Base-by-base conservation (phyloP, 2,888 invertebrate species). In the Oegoconia quadripuncta region DNA sequence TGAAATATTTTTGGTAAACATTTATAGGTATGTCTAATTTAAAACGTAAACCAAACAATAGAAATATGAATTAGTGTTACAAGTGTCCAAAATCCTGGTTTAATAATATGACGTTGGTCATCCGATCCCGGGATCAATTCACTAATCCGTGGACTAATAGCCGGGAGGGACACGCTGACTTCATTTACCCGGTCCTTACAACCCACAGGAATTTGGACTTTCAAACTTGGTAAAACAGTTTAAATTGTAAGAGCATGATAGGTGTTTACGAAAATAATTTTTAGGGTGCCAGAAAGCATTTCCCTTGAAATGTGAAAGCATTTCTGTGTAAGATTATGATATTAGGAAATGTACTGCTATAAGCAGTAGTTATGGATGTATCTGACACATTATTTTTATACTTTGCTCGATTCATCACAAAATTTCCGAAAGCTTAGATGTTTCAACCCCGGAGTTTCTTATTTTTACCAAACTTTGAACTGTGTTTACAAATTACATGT, bases 301-400 rank as follows among this genome's bases (percentile, higher is more conserved):
- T 53, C 48, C 59, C 67, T 64, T 57, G 68, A 67, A 74, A 80
- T 76, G 78, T 86, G 69, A 87, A 80, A 87, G 86, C 86, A 84
- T 87, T 87, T 82, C 79, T 64, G 55, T 87, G 86, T 87, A 77
- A 82, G 83, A 83, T 84, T 83, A 86, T 83, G 74, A 77, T 83
- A 79, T 82, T 79, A 80, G 55, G 64, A 67, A 70, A 65, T 64
- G 64, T 64, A 64, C 58, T 59, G 57, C 61, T 65, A 64, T 69
- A 70, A 74, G 71, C 70, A 68, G 62, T 59, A 54, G 59, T 67
- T 57, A 57, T 62, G 55, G 55, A 56, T 53, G 42, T 23, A 12
- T 14, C 3, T 6, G 23, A 36, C 17, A 29, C 35, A 55, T 59
- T 58, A 59, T 55, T 66, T 69, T 69, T 72, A 72, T 71, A 62